Conservation (phyloP, 2,888 invertebrate species). For the Chymomyza caudatula region DNA sequence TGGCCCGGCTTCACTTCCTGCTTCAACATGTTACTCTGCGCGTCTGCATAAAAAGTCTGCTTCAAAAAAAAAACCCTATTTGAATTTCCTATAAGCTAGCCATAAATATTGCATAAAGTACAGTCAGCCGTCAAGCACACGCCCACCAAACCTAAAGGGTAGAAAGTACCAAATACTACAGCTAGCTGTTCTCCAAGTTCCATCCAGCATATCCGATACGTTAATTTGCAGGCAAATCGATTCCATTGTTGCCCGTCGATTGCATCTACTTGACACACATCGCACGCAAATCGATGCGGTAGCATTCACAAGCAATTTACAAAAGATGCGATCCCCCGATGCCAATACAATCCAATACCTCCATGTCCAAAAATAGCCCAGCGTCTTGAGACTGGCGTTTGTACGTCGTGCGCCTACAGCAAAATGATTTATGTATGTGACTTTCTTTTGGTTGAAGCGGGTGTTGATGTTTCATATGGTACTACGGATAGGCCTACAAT, state of each 20-base stretch:
- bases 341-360: constrained; percentile 26
- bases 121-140: constrained; percentile 7
- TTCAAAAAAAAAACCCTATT: constrained; percentile 42
- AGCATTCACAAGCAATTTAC: constrained; percentile 58
- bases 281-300: constrained; percentile 69
- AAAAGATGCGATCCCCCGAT: constrained; percentile 49
- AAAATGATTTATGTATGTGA: constrained; percentile 63
- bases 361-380: constrained; percentile 55
- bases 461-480: not conserved
- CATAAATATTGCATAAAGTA: constrained; percentile 43
- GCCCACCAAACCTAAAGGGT: not conserved
- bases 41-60: constrained; percentile 33
- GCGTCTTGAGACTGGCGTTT: not conserved
- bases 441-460: constrained; percentile 45
- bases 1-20: constrained; percentile 44
- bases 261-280: constrained; percentile 75
- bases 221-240: constrained; percentile 68
- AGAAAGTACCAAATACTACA: not conserved
- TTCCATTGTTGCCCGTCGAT: constrained; percentile 48
- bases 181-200: not conserved
- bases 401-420: constrained; percentile 44
- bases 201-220: constrained; percentile 53
- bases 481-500: not conserved
- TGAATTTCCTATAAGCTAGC: constrained; percentile 48
- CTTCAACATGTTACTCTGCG: constrained; percentile 19